Conservation (phyloP, 2,113 vertebrate genomes). For the Himantopus leucocephalus region DNA sequence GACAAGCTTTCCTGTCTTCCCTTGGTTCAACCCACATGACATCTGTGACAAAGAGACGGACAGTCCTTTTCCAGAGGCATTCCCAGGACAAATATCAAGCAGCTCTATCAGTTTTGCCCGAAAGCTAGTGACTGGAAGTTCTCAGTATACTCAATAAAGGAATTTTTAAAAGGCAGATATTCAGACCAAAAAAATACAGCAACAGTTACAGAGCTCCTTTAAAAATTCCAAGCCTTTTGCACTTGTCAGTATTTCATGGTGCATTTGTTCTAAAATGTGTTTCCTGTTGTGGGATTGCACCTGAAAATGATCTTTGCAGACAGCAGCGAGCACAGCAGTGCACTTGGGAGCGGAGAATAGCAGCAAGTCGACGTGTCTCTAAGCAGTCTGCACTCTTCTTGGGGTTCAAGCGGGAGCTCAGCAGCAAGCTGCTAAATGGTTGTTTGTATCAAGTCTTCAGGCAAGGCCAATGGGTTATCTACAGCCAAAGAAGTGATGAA, state of each 20-base stretch:
- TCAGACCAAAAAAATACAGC: not conserved
- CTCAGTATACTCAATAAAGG: not conserved
- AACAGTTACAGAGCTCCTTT: not conserved
- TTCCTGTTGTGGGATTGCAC: not conserved
- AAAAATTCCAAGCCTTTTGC: not conserved
- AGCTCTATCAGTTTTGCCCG: not conserved
- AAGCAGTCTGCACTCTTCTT: not conserved
- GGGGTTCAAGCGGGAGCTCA: not conserved
- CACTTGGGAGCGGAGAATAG: not conserved
- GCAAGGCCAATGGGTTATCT: not conserved
- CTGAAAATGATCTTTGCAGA: not conserved
- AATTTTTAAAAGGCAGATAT: not conserved
- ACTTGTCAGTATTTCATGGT: not conserved
- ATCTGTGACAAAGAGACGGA: not conserved
- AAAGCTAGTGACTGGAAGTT: not conserved
- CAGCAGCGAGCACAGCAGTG: fast-evolving
- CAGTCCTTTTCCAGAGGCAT: not conserved
- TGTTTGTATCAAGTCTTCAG: not conserved
- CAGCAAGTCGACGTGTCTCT: not conserved
- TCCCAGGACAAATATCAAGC: not conserved
- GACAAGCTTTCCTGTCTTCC: not conserved
- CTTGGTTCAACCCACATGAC: not conserved
- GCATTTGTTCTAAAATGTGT: not conserved
- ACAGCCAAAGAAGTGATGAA: not conserved
- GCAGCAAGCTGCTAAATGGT: not conserved